A percentile compares a stretch with the other conserved stretches of the same genome.
Conservation (phyloP, 2,797 vertebrate genomes). For the Xenentodon cancila region DNA sequence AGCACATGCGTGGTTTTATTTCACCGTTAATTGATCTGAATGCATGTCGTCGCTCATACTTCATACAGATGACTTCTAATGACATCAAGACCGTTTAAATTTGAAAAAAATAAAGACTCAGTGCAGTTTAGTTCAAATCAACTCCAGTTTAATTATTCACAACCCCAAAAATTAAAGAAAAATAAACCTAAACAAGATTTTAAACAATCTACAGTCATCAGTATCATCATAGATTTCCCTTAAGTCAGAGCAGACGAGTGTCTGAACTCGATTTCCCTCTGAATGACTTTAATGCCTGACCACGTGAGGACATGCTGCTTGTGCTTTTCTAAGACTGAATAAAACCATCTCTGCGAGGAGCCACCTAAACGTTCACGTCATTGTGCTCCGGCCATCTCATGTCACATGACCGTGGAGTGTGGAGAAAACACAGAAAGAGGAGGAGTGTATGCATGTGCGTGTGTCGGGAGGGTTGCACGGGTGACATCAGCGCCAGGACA, state of each 20-base stretch:
- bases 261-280: slow-evolving; percentile 44
- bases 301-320: slow-evolving; percentile 50
- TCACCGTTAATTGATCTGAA: too few species aligned
- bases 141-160: slow-evolving; percentile 78
- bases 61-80: too few species aligned
- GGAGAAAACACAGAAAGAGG: too few species aligned
- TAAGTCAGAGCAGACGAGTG: slow-evolving; percentile 40
- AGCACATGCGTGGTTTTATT: too few species aligned
- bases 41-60: too few species aligned
- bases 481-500: too few species aligned
- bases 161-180: slow-evolving; percentile 25
- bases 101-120: slow-evolving; percentile 26
- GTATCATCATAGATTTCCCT: slow-evolving; percentile 34
- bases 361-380: too few species aligned
- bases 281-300: slow-evolving; percentile 52
- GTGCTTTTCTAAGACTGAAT: slow-evolving; percentile 65
- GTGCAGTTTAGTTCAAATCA: slow-evolving; percentile 58
- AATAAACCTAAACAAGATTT: slow-evolving; percentile 50
- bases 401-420: too few species aligned
- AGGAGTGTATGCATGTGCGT: too few species aligned
- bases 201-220: slow-evolving; percentile 65
- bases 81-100: not conserved
- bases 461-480: too few species aligned
- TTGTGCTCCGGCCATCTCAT: too few species aligned
- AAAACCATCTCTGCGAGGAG: too few species aligned